phyloP scores from a whole-genome alignment of 2,797 vertebrate species.

The Morus bassanus region DNA sequence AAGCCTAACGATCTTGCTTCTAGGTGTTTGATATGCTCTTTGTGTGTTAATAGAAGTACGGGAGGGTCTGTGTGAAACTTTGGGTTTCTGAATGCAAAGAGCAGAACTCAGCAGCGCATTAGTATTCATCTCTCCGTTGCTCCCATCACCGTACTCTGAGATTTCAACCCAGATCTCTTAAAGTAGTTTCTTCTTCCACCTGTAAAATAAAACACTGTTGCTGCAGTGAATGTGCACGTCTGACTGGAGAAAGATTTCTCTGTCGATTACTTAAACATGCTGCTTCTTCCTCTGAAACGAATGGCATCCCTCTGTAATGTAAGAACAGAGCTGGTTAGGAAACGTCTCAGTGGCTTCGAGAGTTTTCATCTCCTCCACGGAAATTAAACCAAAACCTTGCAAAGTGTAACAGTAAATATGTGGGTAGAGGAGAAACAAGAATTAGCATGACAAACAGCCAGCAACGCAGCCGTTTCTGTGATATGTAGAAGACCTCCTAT shows the following conservation, averaged over 20 bases:
- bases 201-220: neutral
- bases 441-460: neutral
- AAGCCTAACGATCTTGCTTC: neutral
- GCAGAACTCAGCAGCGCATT: rapidly evolving
- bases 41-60: rapidly evolving
- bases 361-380: neutral
- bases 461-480: rapidly evolving
- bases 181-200: neutral
- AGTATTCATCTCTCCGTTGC: rapidly evolving
- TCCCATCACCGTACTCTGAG: neutral
- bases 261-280: rapidly evolving
- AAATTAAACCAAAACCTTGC: neutral
- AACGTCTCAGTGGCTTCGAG: rapidly evolving
- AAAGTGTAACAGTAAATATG: rapidly evolving
- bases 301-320: neutral
- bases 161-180: neutral
- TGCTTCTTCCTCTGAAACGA: neutral
- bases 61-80: neutral
- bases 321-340: neutral
- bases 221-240: rapidly evolving
- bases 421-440: neutral
- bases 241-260: neutral
- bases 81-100: neutral
- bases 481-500: rapidly evolving
- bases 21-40: neutral